phyloP scores from a whole-genome alignment of 1,140 invertebrate species.

The Lycorma delicatula region DNA sequence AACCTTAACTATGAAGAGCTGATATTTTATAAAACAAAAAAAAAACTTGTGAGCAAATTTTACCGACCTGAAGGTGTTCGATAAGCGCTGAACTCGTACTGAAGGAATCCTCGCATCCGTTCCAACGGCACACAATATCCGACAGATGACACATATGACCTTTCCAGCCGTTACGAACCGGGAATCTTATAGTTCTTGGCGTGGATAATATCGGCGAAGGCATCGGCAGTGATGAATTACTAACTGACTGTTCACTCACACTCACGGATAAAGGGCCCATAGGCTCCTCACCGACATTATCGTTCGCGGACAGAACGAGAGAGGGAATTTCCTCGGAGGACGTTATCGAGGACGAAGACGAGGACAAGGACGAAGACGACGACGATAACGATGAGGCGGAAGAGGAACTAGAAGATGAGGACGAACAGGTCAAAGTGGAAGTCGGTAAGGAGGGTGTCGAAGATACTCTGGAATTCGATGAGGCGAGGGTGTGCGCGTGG shows the following conservation, averaged over 20 bases:
- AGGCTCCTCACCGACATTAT: neutral
- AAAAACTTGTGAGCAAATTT: too few relatives aligned
- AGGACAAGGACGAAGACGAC: neutral
- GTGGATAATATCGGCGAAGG: conserved; percentile 57
- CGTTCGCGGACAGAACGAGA: neutral
- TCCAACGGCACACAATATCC: conserved; percentile 67
- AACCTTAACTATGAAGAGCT: too few relatives aligned
- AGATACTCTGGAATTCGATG: neutral
- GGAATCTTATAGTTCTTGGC: conserved; percentile 69
- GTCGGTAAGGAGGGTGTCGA: too few relatives aligned
- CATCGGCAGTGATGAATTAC: neutral
- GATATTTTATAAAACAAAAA: too few relatives aligned
- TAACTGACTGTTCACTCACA: too few relatives aligned
- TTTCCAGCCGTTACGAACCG: conserved; percentile 43
- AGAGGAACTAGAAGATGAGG: neutral
- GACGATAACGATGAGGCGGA: too few relatives aligned
- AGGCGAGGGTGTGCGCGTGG: neutral
- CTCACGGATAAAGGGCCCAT: conserved; percentile 3
- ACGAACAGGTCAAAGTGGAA: too few relatives aligned
- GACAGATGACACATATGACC: conserved; percentile 36
- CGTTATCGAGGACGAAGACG: neutral
- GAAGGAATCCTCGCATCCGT: conserved; percentile 68
- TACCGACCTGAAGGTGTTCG: conserved; percentile 75
- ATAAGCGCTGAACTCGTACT: conserved; percentile 69
- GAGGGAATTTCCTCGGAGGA: neutral